Evolutionary conservation across 2,888 invertebrate genomes (phyloP), one percentile per base, ranked within the genome.

Genomic region (Mythimna albipuncta): DNA sequence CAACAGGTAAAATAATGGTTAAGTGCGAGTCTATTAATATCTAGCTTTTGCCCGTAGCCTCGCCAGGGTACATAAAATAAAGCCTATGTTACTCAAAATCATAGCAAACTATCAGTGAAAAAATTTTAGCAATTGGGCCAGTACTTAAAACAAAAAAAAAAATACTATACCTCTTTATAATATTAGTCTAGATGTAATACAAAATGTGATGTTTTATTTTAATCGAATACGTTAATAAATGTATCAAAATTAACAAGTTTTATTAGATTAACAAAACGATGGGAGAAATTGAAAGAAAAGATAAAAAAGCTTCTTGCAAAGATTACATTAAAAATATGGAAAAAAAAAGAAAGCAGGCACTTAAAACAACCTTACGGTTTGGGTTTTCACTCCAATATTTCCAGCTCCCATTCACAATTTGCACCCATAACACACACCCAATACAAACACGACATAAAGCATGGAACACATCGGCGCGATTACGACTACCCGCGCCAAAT

Each of bases 401-500:
- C 7, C 69, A 52, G 69, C 21, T 62, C 9, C 32, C 6, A 67
- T 67, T 67, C 44, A 67, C 61, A 50, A 73, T 64, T 44, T n/a
- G 54, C 62, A 64, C 59, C 50, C 81, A 62, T 70, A 79, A 67
- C 70, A 47, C 80, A 69, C 64, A 70, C 35, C 77, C 80, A 82
- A 82, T 82, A 84, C 80, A 80, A 86, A 84, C 75, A 77, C 54
- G 59, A 73, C 78, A 83, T 86, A 86, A 85, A 85, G 74, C 77
- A 81, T 69, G 47, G 71, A 82, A 75, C 85, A 81, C 84, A 84
- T 79, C 77, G 76, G 52, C 82, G 77, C 88, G 90, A 92, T 92
- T 89, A 92, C 90, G 11, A 44, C 73, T 66, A 58, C 57, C n/a
- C 79, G 84, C 82, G 83, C 79, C 87, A 87, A 92, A 93, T 93